Base-by-base conservation (phyloP, 1,140 invertebrate genomes). In the Rhagoletis zephyria region DNA sequence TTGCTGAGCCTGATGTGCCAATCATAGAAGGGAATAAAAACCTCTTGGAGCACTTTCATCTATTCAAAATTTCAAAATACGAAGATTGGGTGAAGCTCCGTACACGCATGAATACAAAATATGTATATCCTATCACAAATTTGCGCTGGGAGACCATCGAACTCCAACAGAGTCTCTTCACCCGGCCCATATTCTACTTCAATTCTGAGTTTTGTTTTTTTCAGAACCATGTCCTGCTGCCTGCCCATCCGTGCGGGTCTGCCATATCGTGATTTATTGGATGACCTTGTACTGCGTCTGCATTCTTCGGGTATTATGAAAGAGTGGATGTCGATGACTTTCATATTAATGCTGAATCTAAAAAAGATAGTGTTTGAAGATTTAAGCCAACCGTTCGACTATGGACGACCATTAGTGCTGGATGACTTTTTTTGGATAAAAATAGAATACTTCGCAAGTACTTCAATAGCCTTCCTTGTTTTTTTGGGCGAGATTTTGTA, bases 371-470 rank as follows among this genome's bases (percentile, higher is more conserved):
- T 56, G 14, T 30, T 81, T n/a, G 16, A 56, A 19, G 74, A 81
- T 56, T 30, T 81, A 9, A 81, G 74, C 19, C 14, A n/a, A 7
- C 74, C 74, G 2, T 0, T n/a, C 1, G 48, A 81, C 5, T 81
- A 12, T n/a, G 74, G 74, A 1, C 16, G 74, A 12, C 74, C 74
- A 1, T 56, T 81, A 30, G 48, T 12, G 45, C 3, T 81, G 16
- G 48, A 81, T 14, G 74, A 81, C 19, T 81, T 81, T 48, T 81
- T 56, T n/a, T 81, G 74, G 74, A 59, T 81, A 81, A 16, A 14
- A 12, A 81, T 81, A 30, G 48, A 81, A 12, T 81, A 56, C n/a
- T 12, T 81, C 19, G 45, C 48, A 12, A 9, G 45, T n/a, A 7
- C 56, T 45, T 12, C 48, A 12, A 19, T 81, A 3, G 48, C 0